Percentiles rank a stretch among this genome's conserved stretches.
Conservation (phyloP, 2,113 vertebrate species). For the Cariama cristata region DNA sequence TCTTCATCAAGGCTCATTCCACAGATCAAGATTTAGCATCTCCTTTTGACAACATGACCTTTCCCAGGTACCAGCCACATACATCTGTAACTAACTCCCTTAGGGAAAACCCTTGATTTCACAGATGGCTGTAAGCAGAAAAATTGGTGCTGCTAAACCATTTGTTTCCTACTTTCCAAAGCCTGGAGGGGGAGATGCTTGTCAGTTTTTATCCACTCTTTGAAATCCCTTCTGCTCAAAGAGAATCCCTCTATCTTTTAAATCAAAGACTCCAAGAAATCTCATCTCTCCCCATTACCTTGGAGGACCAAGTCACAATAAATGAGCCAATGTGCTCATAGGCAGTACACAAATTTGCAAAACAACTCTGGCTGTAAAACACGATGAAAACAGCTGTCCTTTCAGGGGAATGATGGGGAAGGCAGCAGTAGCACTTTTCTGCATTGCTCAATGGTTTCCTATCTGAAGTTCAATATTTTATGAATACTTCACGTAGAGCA, state of each 20-base stretch:
- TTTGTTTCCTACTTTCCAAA: constrained; percentile 15
- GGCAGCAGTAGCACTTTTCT: background rate
- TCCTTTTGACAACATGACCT: background rate
- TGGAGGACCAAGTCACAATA: background rate
- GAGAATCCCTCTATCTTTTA: constrained; percentile 12
- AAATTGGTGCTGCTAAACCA: background rate
- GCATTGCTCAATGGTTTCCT: background rate
- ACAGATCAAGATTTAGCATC: background rate
- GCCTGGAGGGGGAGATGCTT: constrained; percentile 32
- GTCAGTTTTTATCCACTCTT: constrained; percentile 1
- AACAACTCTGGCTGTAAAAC: background rate
- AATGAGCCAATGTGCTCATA: background rate
- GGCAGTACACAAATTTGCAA: background rate
- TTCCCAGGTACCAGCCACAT: background rate
- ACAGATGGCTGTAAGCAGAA: background rate
- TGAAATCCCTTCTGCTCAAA: constrained; percentile 36
- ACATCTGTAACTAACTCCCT: background rate
- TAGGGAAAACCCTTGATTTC: background rate
- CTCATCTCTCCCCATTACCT: background rate
- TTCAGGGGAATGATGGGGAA: accelerated
- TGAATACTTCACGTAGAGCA: accelerated
- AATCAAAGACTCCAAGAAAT: constrained; percentile 19
- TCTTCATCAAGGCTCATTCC: background rate
- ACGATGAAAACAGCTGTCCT: background rate
- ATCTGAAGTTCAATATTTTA: background rate